Evolutionary conservation across 2,888 invertebrate genomes (phyloP).

Genomic region (Diplazon laetatorius): DNA sequence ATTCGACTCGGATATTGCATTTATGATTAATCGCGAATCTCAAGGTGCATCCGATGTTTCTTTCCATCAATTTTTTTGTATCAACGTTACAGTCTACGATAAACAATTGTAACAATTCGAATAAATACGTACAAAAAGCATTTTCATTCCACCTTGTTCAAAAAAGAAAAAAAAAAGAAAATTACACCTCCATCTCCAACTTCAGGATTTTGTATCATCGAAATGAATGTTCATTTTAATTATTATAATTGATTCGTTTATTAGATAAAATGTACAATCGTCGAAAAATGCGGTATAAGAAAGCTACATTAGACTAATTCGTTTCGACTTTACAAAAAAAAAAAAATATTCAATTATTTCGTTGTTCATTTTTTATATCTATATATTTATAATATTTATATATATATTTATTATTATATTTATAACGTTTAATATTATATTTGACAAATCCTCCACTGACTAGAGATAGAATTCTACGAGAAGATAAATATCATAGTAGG

Average conservation of each 20-base stretch:
- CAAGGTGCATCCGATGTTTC: constrained; percentile 21
- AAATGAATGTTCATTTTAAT: constrained; percentile 59
- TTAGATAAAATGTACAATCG: constrained; percentile 82
- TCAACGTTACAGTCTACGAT: background rate
- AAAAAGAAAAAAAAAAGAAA: too few species aligned
- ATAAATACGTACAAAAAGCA: too few species aligned
- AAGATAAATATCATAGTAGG: constrained; percentile 16
- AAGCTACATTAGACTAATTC: constrained; percentile 81
- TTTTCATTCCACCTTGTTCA: too few species aligned
- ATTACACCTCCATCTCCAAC: too few species aligned
- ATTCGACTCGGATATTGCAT: constrained; percentile 74
- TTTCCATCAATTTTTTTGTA: constrained; percentile 13
- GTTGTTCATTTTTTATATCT: constrained; percentile 34
- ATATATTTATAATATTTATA: constrained; percentile 65
- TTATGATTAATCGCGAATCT: constrained; percentile 8
- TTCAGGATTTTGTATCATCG: too few species aligned
- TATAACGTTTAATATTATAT: constrained; percentile 69
- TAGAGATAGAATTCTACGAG: constrained; percentile 72
- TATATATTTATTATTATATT: constrained; percentile 65
- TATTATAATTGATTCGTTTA: constrained; percentile 77
- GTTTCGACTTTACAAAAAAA: constrained; percentile 81
- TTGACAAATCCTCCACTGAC: constrained; percentile 82
- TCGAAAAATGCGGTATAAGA: constrained; percentile 77
- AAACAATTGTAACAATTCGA: too few species aligned
- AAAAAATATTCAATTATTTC: constrained; percentile 78